phyloP scores from a whole-genome alignment of 2,797 vertebrate species.

The Merluccius polli region DNA sequence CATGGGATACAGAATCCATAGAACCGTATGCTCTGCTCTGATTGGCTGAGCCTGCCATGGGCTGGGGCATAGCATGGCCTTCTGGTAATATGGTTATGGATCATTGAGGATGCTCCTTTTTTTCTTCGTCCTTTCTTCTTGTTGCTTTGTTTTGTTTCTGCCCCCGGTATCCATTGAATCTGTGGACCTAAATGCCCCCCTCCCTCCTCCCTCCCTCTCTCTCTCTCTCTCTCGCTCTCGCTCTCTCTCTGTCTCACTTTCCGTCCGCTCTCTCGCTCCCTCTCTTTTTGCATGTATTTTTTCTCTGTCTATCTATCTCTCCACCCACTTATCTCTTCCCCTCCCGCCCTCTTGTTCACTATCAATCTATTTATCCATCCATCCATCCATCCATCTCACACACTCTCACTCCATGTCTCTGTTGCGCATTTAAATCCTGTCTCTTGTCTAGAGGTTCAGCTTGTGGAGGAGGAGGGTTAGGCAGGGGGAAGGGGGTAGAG shows the following conservation, averaged over 20 bases:
- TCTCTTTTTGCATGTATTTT: no score
- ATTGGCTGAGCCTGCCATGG: constrained; percentile 50
- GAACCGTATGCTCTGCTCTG: constrained; percentile 43
- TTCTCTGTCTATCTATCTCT: no score
- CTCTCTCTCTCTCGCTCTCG: background rate
- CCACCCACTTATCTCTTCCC: no score
- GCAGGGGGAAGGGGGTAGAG: no score
- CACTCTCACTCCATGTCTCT: no score
- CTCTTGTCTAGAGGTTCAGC: no score
- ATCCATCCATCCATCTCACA: no score
- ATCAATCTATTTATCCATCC: no score
- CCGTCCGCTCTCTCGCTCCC: no score
- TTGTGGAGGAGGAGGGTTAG: no score
- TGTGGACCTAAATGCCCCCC: background rate
- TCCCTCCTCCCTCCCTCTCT: background rate
- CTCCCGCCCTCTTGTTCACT: no score
- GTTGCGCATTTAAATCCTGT: no score
- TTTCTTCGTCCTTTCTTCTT: background rate
- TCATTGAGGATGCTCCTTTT: constrained; percentile 36
- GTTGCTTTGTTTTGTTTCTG: background rate
- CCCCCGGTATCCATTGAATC: background rate
- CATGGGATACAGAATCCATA: constrained; percentile 46
- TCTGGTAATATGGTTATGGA: constrained; percentile 49
- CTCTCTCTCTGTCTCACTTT: background rate
- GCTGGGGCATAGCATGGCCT: constrained; percentile 37